Conservation (phyloP, 2,888 invertebrate genomes). For the Tanytarsus gracilentus region DNA sequence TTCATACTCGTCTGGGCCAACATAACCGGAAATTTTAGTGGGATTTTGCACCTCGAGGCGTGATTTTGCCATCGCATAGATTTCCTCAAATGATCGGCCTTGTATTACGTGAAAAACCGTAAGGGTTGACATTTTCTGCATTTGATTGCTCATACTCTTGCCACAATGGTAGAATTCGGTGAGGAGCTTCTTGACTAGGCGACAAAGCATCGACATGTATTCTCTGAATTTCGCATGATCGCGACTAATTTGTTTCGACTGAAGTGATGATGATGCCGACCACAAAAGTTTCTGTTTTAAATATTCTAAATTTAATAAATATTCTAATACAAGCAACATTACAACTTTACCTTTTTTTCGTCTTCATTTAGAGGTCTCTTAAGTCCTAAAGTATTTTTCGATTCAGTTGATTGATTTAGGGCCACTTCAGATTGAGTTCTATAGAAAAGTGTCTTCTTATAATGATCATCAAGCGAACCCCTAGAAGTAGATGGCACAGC, state of each 20-base stretch:
- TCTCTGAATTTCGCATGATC: slow-evolving; percentile 61
- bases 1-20: slow-evolving; percentile 37
- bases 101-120: slow-evolving; percentile 56
- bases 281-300: slow-evolving; percentile 61
- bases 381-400: not conserved
- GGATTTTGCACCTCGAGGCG: slow-evolving; percentile 34
- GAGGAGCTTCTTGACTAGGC: slow-evolving; percentile 56
- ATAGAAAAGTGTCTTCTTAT: not conserved
- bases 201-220: slow-evolving; percentile 58
- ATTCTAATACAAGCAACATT: not conserved
- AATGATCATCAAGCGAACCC: slow-evolving; percentile 12
- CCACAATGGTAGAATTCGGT: slow-evolving; percentile 45
- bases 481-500: slow-evolving; percentile 34
- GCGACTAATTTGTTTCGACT: slow-evolving; percentile 59
- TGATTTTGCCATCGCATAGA: slow-evolving; percentile 40
- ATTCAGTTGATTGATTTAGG: not conserved
- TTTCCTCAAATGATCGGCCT: slow-evolving; percentile 56
- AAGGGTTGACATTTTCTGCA: slow-evolving; percentile 61
- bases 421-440: slow-evolving; percentile 18
- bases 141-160: slow-evolving; percentile 56
- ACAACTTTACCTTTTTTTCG: slow-evolving; percentile 1
- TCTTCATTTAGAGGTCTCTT: not conserved
- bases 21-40: slow-evolving; percentile 23
- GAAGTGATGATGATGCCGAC: slow-evolving; percentile 70
- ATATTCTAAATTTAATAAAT: not conserved